These are phyloP conservation scores for Microplitis demolitor DNA, from an alignment of 1,140 invertebrate genomes.

Conservation along the genomic window DNA sequence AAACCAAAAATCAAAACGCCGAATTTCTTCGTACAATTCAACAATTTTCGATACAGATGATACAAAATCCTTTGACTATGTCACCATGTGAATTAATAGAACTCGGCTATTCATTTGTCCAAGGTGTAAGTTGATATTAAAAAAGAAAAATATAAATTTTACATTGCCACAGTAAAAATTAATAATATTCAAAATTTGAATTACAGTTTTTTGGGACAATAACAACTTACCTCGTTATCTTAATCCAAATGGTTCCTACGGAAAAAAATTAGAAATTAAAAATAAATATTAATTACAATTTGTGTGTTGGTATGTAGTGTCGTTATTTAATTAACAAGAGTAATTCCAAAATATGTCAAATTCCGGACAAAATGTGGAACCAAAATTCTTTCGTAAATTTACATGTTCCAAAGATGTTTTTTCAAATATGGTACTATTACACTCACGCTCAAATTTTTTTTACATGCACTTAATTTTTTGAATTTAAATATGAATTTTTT, in stretches of 20 bases:
- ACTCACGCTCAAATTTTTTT: too few relatives aligned
- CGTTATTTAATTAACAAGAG: too few relatives aligned
- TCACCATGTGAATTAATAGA: not conserved
- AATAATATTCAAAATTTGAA: not conserved
- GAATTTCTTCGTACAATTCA: not conserved
- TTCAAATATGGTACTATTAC: too few relatives aligned
- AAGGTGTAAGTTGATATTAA: not conserved
- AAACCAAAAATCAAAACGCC: not conserved
- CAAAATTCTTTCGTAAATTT: too few relatives aligned
- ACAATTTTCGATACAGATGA: not conserved
- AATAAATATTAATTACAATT: too few relatives aligned
- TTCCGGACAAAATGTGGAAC: too few relatives aligned
- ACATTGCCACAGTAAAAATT: too few relatives aligned
- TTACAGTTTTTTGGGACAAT: not conserved
- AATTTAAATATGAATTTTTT: too few relatives aligned
- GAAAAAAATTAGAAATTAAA: not conserved
- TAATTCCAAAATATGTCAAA: too few relatives aligned
- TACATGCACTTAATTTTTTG: too few relatives aligned
- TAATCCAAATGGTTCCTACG: not conserved
- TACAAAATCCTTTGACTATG: not conserved
- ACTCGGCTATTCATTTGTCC: not conserved
- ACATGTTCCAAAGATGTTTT: too few relatives aligned
- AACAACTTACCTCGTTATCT: not conserved
- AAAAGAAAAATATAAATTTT: not conserved
- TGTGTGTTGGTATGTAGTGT: too few relatives aligned